Percentiles rank a stretch among this genome's conserved stretches.
Evolutionary conservation across 2,797 vertebrate species (phyloP).

Genomic region (Oreortyx pictus): DNA sequence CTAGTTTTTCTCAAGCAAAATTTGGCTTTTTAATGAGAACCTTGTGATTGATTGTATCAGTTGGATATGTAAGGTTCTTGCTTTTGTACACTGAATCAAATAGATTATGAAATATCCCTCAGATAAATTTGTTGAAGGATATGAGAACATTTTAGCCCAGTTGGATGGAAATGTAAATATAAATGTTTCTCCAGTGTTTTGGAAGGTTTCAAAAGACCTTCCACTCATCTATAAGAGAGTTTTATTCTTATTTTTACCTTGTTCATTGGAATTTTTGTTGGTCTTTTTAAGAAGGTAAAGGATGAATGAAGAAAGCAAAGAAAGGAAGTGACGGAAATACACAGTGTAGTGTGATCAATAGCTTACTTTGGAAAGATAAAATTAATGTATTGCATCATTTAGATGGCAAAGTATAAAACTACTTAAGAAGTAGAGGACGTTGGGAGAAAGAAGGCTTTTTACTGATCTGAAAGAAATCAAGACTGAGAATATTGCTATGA

Average conservation of each 20-base stretch:
- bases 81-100: not conserved
- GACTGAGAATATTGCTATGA: not conserved
- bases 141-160: not conserved
- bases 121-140: not conserved
- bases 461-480: not conserved
- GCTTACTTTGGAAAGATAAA: not conserved
- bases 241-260: not conserved
- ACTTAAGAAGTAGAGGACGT: not conserved
- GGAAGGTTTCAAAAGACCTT: not conserved
- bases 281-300: not conserved
- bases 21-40: not conserved
- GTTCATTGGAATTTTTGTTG: not conserved
- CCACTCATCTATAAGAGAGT: not conserved
- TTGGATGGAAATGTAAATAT: not conserved
- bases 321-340: not conserved
- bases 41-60: fast-evolving
- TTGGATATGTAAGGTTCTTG: not conserved
- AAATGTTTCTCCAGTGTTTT: not conserved
- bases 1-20: not conserved
- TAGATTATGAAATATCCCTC: not conserved
- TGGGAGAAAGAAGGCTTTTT: not conserved
- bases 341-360: not conserved
- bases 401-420: not conserved
- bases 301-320: not conserved
- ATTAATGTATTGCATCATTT: not conserved